A percentile compares a stretch with the other conserved stretches of the same genome.
Evolutionary conservation across 53 echinoderm and acorn worm genomes (phyloP).

Genomic region (Glandiceps talaboti): DNA sequence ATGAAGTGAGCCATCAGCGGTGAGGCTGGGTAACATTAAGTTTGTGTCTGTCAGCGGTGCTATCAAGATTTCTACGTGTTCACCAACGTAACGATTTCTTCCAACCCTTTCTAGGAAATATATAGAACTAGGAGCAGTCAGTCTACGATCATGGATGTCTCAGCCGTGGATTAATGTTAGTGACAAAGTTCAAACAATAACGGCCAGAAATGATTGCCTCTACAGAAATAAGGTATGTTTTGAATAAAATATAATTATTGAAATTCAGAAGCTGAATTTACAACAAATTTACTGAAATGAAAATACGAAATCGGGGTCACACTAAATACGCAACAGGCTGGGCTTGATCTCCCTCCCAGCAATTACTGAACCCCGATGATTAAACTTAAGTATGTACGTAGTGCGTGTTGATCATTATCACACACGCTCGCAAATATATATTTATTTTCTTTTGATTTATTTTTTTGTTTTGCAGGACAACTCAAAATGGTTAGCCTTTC

Average conservation of each 20-base stretch:
- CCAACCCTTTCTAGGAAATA: neutral
- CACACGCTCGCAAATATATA: too few species aligned
- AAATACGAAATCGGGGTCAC: too few species aligned
- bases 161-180: neutral
- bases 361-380: too few species aligned
- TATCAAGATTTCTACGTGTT: neutral
- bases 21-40: too few species aligned
- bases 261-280: neutral
- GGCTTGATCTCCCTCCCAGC: too few species aligned
- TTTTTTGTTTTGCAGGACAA: neutral
- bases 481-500: neutral
- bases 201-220: neutral
- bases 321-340: too few species aligned
- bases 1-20: too few species aligned
- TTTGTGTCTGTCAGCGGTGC: neutral
- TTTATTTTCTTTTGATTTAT: neutral
- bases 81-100: neutral
- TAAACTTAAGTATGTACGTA: too few species aligned
- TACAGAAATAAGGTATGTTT: neutral
- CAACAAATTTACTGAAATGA: too few species aligned
- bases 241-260: neutral
- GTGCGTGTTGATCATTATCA: too few species aligned
- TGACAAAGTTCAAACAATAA: neutral
- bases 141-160: neutral
- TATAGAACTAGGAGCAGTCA: neutral